Percentiles rank a stretch among this genome's conserved stretches.
phyloP scores from a whole-genome alignment of 2,113 vertebrate genomes.

The Aythya baeri region DNA sequence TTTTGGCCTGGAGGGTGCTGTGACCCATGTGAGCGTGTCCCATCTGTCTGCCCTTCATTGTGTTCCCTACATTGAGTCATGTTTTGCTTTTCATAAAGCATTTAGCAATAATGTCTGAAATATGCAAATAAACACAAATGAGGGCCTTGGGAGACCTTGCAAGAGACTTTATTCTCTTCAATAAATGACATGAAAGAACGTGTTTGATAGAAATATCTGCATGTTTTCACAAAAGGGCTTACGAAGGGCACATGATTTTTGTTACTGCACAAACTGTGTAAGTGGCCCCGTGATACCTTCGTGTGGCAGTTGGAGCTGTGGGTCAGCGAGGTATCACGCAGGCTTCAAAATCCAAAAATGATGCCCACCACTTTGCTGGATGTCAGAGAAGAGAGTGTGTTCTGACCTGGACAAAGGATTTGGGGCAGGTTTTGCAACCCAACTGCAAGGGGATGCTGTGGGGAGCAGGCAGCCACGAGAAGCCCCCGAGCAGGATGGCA shows the following conservation, averaged over 20 bases:
- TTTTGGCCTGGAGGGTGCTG: background rate
- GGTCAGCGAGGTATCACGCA: background rate
- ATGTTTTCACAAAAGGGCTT: background rate
- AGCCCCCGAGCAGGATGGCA: background rate
- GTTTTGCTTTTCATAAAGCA: background rate
- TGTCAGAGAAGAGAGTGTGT: background rate
- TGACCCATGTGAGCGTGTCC: background rate
- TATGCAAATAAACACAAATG: background rate
- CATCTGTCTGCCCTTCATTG: background rate
- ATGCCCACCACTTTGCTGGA: background rate
- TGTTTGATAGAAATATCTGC: background rate
- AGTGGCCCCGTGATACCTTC: background rate
- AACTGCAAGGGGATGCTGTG: background rate
- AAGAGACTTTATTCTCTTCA: background rate
- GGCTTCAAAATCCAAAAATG: background rate
- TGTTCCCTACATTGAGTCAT: background rate
- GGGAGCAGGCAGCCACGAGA: rapidly evolving
- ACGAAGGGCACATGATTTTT: background rate
- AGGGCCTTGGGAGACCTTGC: background rate
- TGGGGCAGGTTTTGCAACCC: background rate
- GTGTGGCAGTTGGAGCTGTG: background rate
- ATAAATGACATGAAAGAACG: background rate
- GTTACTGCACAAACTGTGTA: background rate
- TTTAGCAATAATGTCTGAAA: background rate
- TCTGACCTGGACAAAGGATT: background rate